Percentiles rank a stretch among this genome's conserved stretches.
These are phyloP conservation scores for Morelia viridis DNA, from an alignment of 2,797 vertebrate genomes.

Conservation along the genomic window DNA sequence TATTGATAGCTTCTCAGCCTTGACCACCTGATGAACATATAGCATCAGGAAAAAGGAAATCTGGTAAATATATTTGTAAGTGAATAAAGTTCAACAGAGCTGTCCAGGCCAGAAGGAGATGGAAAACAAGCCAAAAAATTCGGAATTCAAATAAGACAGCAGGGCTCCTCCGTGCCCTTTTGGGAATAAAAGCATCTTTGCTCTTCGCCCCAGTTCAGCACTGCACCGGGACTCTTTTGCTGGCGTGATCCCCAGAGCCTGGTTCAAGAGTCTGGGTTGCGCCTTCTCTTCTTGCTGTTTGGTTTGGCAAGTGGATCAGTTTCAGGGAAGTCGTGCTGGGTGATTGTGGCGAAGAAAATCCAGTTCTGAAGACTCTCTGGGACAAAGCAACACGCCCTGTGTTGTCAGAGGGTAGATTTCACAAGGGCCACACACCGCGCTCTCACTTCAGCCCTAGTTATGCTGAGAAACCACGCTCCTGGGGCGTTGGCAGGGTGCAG, in stretches of 20 bases:
- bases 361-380: not conserved
- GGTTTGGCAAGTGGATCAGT: not conserved
- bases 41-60: too few relatives aligned
- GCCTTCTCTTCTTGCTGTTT: not conserved
- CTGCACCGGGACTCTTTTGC: not conserved
- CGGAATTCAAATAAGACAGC: too few relatives aligned
- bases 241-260: not conserved
- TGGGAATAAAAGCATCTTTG: rapidly evolving
- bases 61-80: too few relatives aligned
- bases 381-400: not conserved
- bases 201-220: not conserved
- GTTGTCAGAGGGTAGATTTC: not conserved
- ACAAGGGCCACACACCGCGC: not conserved
- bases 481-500: not conserved
- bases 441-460: not conserved
- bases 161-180: not conserved
- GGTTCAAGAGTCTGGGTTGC: not conserved
- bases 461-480: not conserved
- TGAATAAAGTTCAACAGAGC: too few relatives aligned
- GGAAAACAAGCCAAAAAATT: not conserved
- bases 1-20: too few relatives aligned
- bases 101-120: not conserved
- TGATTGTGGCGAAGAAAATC: not conserved
- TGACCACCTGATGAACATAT: too few relatives aligned
- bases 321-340: not conserved